Evolutionary conservation across 2,888 invertebrate genomes (phyloP).

Genomic region (Drosophila prostipennis): DNA sequence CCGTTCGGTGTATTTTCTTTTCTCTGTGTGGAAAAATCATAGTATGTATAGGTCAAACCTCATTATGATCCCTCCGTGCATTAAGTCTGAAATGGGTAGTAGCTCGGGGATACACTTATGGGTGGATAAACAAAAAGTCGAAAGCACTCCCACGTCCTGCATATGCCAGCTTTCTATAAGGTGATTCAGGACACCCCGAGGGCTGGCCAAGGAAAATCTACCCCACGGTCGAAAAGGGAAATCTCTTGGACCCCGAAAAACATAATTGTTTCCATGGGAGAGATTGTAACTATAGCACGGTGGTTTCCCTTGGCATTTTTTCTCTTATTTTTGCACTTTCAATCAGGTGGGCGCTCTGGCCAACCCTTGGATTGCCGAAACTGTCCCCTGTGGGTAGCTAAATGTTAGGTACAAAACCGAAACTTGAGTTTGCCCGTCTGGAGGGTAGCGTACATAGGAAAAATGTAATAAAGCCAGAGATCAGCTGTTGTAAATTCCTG

Average conservation of each 20-base stretch:
- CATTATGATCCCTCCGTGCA: constrained; percentile 32
- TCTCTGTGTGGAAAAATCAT: constrained; percentile 17
- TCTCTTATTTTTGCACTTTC: constrained; percentile 31
- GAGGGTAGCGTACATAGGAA: constrained; percentile 57
- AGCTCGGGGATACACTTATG: constrained; percentile 38
- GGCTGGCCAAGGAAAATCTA: constrained; percentile 45
- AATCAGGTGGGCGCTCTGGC: constrained; percentile 57
- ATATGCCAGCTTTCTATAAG: constrained; percentile 57
- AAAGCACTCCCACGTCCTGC: constrained; percentile 22
- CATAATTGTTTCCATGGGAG: constrained; percentile 69
- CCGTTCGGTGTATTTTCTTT: constrained; percentile 4
- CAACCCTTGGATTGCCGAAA: constrained; percentile 68
- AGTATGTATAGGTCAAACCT: constrained; percentile 25
- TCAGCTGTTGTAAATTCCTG: constrained; percentile 70
- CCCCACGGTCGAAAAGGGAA: constrained; percentile 30
- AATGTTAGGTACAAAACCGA: constrained; percentile 17
- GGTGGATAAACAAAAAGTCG: constrained; percentile 49
- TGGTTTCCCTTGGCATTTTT: constrained; percentile 12
- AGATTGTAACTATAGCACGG: constrained; percentile 31
- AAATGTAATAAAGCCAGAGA: constrained; percentile 70
- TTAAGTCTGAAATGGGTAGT: constrained; percentile 26
- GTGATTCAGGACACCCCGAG: constrained; percentile 7
- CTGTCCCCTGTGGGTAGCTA: constrained; percentile 66
- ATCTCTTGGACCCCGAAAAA: constrained; percentile 32
- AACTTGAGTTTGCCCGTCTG: not conserved